Evolutionary conservation across 2,113 vertebrate species (phyloP), one percentile per base, ranked within the genome.

Genomic region (Conger conger): DNA sequence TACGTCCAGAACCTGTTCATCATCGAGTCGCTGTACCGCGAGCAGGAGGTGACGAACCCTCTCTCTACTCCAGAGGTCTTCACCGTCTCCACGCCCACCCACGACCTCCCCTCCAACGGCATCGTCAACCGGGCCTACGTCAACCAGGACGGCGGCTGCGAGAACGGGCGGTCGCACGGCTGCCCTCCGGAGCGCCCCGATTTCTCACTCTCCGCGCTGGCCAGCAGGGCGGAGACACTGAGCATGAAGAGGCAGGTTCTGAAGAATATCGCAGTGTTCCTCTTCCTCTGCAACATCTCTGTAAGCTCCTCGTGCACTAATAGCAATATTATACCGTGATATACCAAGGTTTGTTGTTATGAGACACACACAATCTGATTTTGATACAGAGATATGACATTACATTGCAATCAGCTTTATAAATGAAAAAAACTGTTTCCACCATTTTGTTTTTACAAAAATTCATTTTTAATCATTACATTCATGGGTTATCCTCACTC

Each of bases 1-100:
- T 99, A 96, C 0, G 90, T 98, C 86, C 98, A 99, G 93, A 99
- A 99, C 89, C 94, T 99, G 81, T 99, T 98, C 86, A 97, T 99
- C 85, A 95, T 98, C 7, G 98, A 99, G 92, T 97, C 98, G 1
- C 93, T 97, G 9, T 97, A 99, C 85, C 96, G 96, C 1, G 94
- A 96, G 90, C 91, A 60, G 0, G 91, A 95, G 0, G 91, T 95
- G 0, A 89, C 95, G 0, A 89, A 94, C 40, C 91, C 94, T 1
- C 91, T 94, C 13, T 53, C 89, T 8, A 18, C 90, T 23, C 88
- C 93, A 23, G 95, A 95, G n/a, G 95, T 98, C 83, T 96, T 97
- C 92, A 96, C 97, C 0, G 87, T 99, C 83, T 95, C 96, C 15
- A 23, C 45, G 3, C 89, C 94, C 15, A 87, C 94, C 17, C 88